Evolutionary conservation across 2,113 vertebrate species (phyloP).

Genomic region (Bombycilla garrulus): DNA sequence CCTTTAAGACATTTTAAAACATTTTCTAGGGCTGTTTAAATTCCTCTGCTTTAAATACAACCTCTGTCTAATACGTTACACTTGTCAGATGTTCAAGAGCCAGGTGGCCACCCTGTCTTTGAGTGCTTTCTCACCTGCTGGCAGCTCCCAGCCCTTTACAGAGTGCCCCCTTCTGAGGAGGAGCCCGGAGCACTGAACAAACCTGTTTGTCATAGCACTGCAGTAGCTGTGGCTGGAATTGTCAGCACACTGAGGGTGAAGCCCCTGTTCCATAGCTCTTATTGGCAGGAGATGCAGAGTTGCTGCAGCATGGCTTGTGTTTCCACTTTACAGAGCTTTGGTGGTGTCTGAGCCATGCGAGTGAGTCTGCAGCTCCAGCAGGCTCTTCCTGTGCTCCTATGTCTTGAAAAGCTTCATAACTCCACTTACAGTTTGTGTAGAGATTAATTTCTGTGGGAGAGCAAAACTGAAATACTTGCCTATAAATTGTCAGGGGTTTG

Average conservation of each 20-base stretch:
- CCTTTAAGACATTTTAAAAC: neutral
- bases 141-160: neutral
- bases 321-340: neutral
- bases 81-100: neutral
- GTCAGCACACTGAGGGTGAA: neutral
- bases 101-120: neutral
- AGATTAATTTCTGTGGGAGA: neutral
- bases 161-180: neutral
- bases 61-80: neutral
- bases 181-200: neutral
- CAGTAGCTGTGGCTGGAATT: neutral
- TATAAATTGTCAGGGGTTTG: neutral
- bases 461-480: neutral
- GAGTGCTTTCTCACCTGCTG: neutral
- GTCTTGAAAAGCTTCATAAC: neutral
- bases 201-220: neutral
- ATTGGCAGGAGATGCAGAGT: neutral
- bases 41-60: neutral
- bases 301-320: neutral
- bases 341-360: neutral
- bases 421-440: rapidly evolving
- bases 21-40: neutral
- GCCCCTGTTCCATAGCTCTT: neutral
- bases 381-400: neutral
- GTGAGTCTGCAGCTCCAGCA: neutral